Evolutionary conservation across 2,113 vertebrate genomes (phyloP), one percentile per base, ranked within the genome.

Genomic region (Heterotilapia buettikoferi): DNA sequence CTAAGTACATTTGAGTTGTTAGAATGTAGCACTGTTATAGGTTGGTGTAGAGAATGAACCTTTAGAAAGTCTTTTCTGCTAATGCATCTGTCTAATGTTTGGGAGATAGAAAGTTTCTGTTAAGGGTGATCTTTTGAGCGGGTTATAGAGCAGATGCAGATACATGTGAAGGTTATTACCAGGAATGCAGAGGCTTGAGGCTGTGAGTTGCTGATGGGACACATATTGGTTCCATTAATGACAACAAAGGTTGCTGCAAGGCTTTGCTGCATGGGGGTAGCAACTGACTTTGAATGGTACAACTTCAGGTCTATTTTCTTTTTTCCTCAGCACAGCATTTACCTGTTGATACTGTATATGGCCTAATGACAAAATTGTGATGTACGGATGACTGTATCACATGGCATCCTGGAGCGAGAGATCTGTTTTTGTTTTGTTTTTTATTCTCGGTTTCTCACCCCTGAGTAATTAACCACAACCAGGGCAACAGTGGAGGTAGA

Each of bases 281-380:
- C 82, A 50, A 43, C 33, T 90, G 57, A 84, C 43, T 84, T 36
- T 54, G 52, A 54, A 12, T 36, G 82, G 84, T 14, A 68, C 66
- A 88, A 85, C 45, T 43, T 78, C 19, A 56, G 59, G 50, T 87
- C 57, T 76, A 24, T 79, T 81, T 88, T 59, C 88, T 59, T 89
- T 66, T 9, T 83, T 38, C 88, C 90, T 73, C 14, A 80, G 50
- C 8, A 29, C 16, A 63, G 80, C 89, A 76, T 88, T 57, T 93
- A 94, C 87, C 89, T 93, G 87, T 88, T 86, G 79, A 78, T 78
- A 66, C 80, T 86, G 29, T 33, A 56, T 87, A 50, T 53, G 56
- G 71, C 59, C 36, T 79, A 68, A 92, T 91, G 84, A 85, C 80
- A 50, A 87, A 38, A 85, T 38, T 57, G 73, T 94, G 93, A 91